Conservation (phyloP, 2,797 vertebrate genomes). For the Scarus forsteni region DNA sequence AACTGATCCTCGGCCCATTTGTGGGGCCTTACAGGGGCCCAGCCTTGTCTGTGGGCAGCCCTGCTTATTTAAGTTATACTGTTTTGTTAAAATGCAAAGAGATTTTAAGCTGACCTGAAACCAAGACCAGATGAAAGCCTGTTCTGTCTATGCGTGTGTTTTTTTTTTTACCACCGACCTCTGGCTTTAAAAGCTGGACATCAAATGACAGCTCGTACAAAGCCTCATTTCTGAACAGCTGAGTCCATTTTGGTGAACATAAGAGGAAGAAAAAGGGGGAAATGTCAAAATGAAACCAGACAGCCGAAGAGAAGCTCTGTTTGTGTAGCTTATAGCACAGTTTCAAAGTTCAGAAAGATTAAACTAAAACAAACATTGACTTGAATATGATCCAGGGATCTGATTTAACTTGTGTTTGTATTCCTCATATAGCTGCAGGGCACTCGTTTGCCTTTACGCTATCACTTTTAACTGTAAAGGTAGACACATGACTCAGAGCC, state of each 20-base stretch:
- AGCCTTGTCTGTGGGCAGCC: too few species aligned
- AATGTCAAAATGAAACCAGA: slow-evolving; percentile 15
- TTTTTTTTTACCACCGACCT: too few species aligned
- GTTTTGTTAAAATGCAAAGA: too few species aligned
- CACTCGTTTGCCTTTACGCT: neutral
- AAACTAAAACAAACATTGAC: slow-evolving; percentile 19
- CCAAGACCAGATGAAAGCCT: neutral
- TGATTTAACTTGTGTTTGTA: slow-evolving; percentile 2
- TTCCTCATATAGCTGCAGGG: slow-evolving; percentile 7
- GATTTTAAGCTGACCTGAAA: neutral
- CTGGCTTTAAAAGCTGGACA: too few species aligned
- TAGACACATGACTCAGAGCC: neutral
- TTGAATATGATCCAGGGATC: neutral
- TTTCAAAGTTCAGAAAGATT: slow-evolving; percentile 29
- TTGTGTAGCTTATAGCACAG: neutral
- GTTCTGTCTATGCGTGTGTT: too few species aligned
- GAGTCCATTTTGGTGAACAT: neutral
- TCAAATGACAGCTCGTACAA: too few species aligned
- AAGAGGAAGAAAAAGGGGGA: neutral
- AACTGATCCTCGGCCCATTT: too few species aligned
- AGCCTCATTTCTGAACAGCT: neutral
- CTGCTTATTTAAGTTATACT: too few species aligned
- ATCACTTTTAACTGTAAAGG: neutral
- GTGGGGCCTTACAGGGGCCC: too few species aligned
- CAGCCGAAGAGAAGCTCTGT: neutral